phyloP scores from a whole-genome alignment of 2,113 vertebrate species.

The Taurulus bubalis region DNA sequence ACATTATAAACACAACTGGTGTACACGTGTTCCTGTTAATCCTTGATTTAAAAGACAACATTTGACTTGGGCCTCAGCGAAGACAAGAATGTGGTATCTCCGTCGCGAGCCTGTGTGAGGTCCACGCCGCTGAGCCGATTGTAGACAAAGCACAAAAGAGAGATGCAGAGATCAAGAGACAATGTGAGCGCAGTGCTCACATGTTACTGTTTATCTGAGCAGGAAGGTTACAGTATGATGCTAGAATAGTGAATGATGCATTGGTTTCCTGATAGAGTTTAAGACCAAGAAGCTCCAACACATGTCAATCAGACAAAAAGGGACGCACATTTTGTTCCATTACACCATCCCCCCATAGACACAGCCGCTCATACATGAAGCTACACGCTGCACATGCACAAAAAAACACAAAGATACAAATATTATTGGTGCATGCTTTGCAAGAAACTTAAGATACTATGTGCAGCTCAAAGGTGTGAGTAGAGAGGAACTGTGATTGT shows the following conservation, averaged over 20 bases:
- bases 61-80: constrained; percentile 34
- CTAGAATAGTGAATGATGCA: constrained; percentile 30
- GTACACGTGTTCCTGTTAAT: constrained; percentile 72
- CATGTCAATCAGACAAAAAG: neutral
- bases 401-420: neutral
- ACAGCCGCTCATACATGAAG: neutral
- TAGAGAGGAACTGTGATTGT: constrained; percentile 81
- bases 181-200: constrained; percentile 18
- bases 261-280: constrained; percentile 17
- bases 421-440: neutral
- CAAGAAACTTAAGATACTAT: neutral
- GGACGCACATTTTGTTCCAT: constrained; percentile 14
- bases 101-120: constrained; percentile 55
- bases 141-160: constrained; percentile 32
- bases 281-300: constrained; percentile 32
- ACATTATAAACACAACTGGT: constrained; percentile 64
- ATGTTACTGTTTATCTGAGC: constrained; percentile 33
- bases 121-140: constrained; percentile 31
- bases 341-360: constrained; percentile 10
- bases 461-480: constrained; percentile 26
- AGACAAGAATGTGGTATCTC: constrained; percentile 49
- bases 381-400: neutral
- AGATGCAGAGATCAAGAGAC: constrained; percentile 32
- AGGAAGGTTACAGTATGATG: constrained; percentile 25
- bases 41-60: constrained; percentile 73